Evolutionary conservation across 2,888 invertebrate genomes (phyloP), one percentile per base, ranked within the genome.

Genomic region (Malachius bipustulatus): DNA sequence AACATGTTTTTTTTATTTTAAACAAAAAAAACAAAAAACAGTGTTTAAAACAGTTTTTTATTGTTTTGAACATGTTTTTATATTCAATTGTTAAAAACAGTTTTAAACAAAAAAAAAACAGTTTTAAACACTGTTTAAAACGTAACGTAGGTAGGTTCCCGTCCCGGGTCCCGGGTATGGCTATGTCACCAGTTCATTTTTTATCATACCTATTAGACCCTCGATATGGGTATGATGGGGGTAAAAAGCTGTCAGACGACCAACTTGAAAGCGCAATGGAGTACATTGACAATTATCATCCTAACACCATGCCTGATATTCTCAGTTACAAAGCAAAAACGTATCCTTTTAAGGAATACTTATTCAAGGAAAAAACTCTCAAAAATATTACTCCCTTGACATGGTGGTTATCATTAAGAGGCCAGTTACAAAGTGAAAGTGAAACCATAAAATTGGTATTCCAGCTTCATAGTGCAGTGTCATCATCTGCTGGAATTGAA

Each of bases 21-120:
- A 28, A 28, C 29, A 28, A 28, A 28, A 28, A 28, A 28, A 8
- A 28, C 29, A 28, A 9, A 6, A 28, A 19, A 19, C 24, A 19
- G 24, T 19, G 24, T 19, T 19, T 19, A 19, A 19, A 19, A 19
- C 24, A 19, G 6, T 19, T 19, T 19, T 19, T 19, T 19, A 19
- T 19, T 19, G 24, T 19, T 19, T 19, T n/a, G n/a, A n/a, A n/a
- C n/a, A n/a, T n/a, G n/a, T n/a, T n/a, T n/a, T n/a, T n/a, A n/a
- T n/a, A n/a, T n/a, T n/a, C n/a, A n/a, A n/a, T n/a, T n/a, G n/a
- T n/a, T n/a, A n/a, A n/a, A n/a, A n/a, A n/a, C n/a, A n/a, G n/a
- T n/a, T n/a, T n/a, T n/a, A n/a, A n/a, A n/a, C n/a, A n/a, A n/a
- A n/a, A n/a, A n/a, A n/a, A n/a, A n/a, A n/a, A n/a, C n/a, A n/a